Base-by-base conservation (phyloP, 2,797 vertebrate species). In the Melanotaenia trifasciata region DNA sequence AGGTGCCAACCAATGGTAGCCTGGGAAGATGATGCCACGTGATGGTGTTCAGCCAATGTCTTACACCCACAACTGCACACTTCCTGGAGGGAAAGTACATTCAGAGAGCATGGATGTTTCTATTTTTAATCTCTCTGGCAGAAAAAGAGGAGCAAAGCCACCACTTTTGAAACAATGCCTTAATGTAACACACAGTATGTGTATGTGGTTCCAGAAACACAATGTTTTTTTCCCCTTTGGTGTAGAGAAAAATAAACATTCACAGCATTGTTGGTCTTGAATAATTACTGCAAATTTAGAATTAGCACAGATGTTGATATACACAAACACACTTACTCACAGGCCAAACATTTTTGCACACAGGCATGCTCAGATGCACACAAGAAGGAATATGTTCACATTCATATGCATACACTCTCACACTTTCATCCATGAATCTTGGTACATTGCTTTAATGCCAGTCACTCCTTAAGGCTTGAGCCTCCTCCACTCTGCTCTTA, bases 81-180 rank as follows among this genome's bases (percentile, higher is more conserved):
- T 93, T 94, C 90, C 94, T 93, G 87, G 88, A 94, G 92, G 92
- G 88, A 92, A 93, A 87, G 89, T 92, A 94, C 89, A 90, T 89
- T 92, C 87, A 86, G 88, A 90, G 92, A 91, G 86, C 85, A 93
- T 88, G 84, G 85, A 87, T 84, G 91, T 90, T 94, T 91, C 93
- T 94, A 94, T 95, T 94, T 94, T 92, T 93, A 92, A 90, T 90
- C 85, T 82, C 84, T 86, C 80, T 92, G 88, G 84, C 89, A 89
- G 90, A 77, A 93, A 94, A 92, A 89, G 79, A 90, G 66, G 72
- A 90, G 84, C 85, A 68, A 83, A 87, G 82, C 67, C 89, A 81
- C 88, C 85, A 84, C 85, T 89, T 90, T 90, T 92, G 74, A 84
- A 92, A 87, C 84, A 89, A 84, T 74, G 81, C 64, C 85, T 88